Evolutionary conservation across 2,888 invertebrate species (phyloP), one percentile per base, ranked within the genome.

Genomic region (Polymixis lichenea): DNA sequence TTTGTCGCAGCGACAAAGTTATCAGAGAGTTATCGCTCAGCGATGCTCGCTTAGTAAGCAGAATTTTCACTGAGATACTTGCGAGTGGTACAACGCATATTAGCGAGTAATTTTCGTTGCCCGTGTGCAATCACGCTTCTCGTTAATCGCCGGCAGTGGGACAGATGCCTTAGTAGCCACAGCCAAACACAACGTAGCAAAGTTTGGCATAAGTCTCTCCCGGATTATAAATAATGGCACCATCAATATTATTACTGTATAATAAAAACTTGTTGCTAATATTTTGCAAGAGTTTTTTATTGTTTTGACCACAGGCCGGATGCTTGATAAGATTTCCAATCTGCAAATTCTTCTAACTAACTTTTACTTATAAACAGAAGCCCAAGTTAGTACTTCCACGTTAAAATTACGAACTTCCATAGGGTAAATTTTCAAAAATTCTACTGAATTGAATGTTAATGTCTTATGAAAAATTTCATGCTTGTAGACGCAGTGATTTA

Each of bases 131-230:
- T 53, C 53, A 22, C 8, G 8, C 7, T 51, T 22, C 51, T 51
- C 19, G 19, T 51, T 51, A 17, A 49, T 51, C 51, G 8, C 51
- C 19, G 51, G 19, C 8, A 19, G 19, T 51, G 53, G 22, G 11
- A 53, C 53, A 3, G 22, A 4, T 25, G 55, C 55, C n/a, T 55
- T n/a, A n/a, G 38, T 46, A 64, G 19, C 11, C 25, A 43, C 64
- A 46, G 46, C 17, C 11, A 19, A 25, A 25, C 13, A 28, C 46
- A 51, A 67, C 49, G 25, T 28, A 4, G 7, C 22, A 66, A 53
- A 72, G 53, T 69, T 77, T 74, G 19, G 28, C 8, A 49, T 9
- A 49, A 65, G 19, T 22, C 5, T 25, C 15, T 65, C 22, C 17
- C 6, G 25, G 25, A 15, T 49, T 17, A 62, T n/a, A 11, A 22